These are phyloP conservation scores for Hyposoter didymator DNA, from an alignment of 2,888 invertebrate species.

Conservation along the genomic window DNA sequence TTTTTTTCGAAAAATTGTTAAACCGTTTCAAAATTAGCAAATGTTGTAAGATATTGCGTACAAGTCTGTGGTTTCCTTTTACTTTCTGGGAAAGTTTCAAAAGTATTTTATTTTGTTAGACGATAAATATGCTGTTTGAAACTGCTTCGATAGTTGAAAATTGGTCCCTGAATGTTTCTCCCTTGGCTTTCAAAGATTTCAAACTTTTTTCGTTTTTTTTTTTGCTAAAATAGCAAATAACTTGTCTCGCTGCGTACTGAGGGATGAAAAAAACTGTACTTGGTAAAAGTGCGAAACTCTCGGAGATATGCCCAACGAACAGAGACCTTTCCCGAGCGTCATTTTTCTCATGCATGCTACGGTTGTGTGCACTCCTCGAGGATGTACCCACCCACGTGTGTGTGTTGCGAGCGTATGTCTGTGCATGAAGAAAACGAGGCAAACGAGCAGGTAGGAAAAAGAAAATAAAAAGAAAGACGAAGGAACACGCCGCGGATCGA, in stretches of 20 bases:
- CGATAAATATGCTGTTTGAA: slow-evolving; percentile 1
- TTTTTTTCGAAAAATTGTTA: no score
- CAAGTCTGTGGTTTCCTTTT: no score
- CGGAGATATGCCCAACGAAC: slow-evolving; percentile 35
- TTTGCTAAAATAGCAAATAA: slow-evolving; percentile 9
- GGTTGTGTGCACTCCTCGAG: background rate
- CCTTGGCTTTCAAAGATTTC: slow-evolving; percentile 6
- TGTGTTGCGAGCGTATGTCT: background rate
- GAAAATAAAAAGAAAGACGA: slow-evolving; percentile 34
- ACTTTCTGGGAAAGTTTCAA: no score
- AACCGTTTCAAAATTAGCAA: no score
- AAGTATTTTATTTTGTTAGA: background rate
- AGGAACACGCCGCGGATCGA: slow-evolving; percentile 53
- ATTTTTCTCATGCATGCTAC: slow-evolving; percentile 32
- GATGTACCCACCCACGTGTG: background rate
- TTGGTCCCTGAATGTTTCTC: background rate
- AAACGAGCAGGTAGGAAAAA: slow-evolving; percentile 25
- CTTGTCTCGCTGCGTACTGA: background rate
- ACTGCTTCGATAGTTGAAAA: slow-evolving; percentile 4
- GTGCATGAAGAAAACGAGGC: slow-evolving; percentile 31
- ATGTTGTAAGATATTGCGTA: no score
- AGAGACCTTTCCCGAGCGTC: slow-evolving; percentile 36
- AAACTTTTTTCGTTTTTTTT: slow-evolving; percentile 27
- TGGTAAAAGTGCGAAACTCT: slow-evolving; percentile 49
- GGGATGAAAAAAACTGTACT: background rate